Conservation (phyloP, 2,113 vertebrate genomes). For the Pogona vitticeps region DNA sequence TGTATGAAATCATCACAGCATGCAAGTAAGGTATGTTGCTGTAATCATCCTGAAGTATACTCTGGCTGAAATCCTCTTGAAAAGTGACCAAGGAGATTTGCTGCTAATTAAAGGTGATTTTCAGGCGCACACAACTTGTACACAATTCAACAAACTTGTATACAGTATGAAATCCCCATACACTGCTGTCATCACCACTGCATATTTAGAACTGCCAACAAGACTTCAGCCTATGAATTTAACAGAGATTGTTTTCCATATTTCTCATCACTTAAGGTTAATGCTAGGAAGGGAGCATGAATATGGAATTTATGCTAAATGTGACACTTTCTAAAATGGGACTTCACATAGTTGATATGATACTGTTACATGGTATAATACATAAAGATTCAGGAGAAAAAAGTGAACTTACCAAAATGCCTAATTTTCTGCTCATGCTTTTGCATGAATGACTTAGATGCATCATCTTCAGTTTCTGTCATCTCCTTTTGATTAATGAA, state of each 20-base stretch:
- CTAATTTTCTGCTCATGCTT: conserved; percentile 90
- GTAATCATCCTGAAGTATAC: no score
- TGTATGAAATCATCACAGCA: not conserved
- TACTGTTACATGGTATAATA: not conserved
- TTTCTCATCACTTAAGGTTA: not conserved
- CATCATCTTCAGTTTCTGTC: conserved; percentile 82
- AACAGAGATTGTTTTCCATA: not conserved
- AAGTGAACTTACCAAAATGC: conserved; percentile 89
- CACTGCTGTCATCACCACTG: no score
- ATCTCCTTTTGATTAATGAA: conserved; percentile 89
- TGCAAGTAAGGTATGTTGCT: no score
- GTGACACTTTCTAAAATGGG: not conserved
- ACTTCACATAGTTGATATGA: not conserved
- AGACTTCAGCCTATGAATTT: conserved; percentile 2
- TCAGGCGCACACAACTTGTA: no score
- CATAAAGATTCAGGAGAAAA: conserved; percentile 22
- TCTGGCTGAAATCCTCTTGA: no score
- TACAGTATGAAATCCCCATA: not conserved
- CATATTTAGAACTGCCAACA: no score
- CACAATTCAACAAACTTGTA: no score
- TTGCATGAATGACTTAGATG: conserved; percentile 86
- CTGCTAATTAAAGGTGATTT: no score
- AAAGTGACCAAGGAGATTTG: no score
- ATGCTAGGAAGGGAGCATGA: not conserved
- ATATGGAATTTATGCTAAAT: not conserved